These are phyloP conservation scores for Psephotus haematonotus DNA, from an alignment of 2,113 vertebrate species.

Conservation along the genomic window DNA sequence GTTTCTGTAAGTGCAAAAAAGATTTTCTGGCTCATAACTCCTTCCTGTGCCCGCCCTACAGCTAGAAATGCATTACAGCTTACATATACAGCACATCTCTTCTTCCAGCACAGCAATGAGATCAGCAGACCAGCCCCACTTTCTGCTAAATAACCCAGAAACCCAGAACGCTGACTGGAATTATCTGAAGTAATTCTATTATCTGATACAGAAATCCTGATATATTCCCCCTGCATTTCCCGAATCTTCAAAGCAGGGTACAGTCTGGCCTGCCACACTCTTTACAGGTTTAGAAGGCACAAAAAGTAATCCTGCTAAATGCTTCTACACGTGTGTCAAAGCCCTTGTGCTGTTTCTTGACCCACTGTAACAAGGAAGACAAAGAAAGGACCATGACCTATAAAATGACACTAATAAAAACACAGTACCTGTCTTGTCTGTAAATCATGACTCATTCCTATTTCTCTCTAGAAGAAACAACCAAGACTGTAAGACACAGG, in stretches of 20 bases:
- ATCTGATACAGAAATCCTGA: not conserved
- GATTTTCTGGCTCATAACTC: not conserved
- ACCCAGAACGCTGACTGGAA: not conserved
- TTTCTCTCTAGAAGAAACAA: not conserved
- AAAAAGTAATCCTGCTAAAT: rapidly evolving
- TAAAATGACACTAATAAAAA: not conserved
- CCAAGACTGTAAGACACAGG: not conserved
- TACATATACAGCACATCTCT: not conserved
- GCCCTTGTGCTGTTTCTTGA: not conserved
- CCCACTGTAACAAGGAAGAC: rapidly evolving
- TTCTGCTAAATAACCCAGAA: not conserved
- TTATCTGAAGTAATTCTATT: not conserved
- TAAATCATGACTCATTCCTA: not conserved
- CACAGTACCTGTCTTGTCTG: not conserved
- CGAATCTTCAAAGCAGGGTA: not conserved
- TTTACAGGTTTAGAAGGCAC: not conserved
- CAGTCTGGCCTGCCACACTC: not conserved
- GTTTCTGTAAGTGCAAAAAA: not conserved
- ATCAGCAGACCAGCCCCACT: not conserved
- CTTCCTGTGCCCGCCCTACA: not conserved
- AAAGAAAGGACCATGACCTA: not conserved
- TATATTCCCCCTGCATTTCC: not conserved
- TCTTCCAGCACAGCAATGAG: not conserved
- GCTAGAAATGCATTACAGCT: not conserved
- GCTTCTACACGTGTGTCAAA: rapidly evolving